Percentiles rank a stretch among this genome's conserved stretches.
Evolutionary conservation across 2,888 invertebrate species (phyloP).

Genomic region (Agonopterix subpropinquella): DNA sequence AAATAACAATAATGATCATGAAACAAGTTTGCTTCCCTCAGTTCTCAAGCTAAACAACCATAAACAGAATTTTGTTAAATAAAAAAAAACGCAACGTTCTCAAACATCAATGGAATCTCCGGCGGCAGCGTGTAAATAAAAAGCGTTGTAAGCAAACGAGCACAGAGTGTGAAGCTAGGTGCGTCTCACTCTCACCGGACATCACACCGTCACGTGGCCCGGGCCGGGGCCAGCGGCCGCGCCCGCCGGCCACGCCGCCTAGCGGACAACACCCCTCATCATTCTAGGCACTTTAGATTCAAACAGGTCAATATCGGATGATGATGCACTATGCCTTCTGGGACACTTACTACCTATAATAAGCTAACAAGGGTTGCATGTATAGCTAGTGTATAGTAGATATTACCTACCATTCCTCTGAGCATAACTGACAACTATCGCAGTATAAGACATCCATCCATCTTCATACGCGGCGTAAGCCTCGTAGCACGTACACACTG

Average conservation of each 20-base stretch:
- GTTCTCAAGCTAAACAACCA: no score
- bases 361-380: no score
- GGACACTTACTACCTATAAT: constrained; percentile 3
- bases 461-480: no score
- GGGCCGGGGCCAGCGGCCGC: constrained; percentile 39
- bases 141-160: neutral
- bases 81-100: no score
- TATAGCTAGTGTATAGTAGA: no score
- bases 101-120: neutral
- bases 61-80: no score
- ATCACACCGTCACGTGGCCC: constrained; percentile 73
- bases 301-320: neutral
- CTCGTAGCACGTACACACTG: no score
- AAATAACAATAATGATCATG: no score
- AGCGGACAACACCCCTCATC: constrained; percentile 48
- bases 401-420: no score
- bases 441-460: no score
- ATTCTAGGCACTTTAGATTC: constrained; percentile 15
- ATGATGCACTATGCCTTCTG: constrained; percentile 27
- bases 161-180: constrained; percentile 4
- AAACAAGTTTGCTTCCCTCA: no score
- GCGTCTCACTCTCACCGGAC: constrained; percentile 70
- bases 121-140: neutral
- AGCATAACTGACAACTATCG: no score
- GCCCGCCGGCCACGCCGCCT: constrained; percentile 61